A percentile compares a stretch with the other conserved stretches of the same genome.
Evolutionary conservation across 1,140 invertebrate genomes (phyloP).

Genomic region (Bicyclus anynana): DNA sequence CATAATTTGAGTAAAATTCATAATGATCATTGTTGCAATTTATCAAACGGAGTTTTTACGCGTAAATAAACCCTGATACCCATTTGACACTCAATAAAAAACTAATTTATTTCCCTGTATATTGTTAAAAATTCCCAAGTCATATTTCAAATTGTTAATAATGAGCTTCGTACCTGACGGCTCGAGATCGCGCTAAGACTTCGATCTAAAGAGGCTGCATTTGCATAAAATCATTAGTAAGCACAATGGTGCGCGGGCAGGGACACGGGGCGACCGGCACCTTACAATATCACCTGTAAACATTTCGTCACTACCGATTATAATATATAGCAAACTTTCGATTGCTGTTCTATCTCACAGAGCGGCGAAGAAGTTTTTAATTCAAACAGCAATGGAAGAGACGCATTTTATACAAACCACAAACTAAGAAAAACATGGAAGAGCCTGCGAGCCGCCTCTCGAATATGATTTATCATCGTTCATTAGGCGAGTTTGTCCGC

Average conservation of each 20-base stretch:
- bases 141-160: slow-evolving; percentile 76
- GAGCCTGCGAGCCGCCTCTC: slow-evolving; percentile 64
- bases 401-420: slow-evolving; percentile 14
- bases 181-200: slow-evolving; percentile 75
- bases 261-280: slow-evolving; percentile 67
- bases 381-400: slow-evolving; percentile 38
- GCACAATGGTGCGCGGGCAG: slow-evolving; percentile 73
- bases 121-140: slow-evolving; percentile 67
- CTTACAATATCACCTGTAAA: slow-evolving; percentile 58
- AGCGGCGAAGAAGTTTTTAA: neutral
- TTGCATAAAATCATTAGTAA: slow-evolving; percentile 78
- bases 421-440: slow-evolving; percentile 50
- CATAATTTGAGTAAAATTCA: neutral
- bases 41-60: slow-evolving; percentile 6
- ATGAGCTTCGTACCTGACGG: slow-evolving; percentile 74
- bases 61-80: slow-evolving; percentile 27
- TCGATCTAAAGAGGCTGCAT: slow-evolving; percentile 75
- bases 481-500: slow-evolving; percentile 76
- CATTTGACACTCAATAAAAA: slow-evolving; percentile 51
- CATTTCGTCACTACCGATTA: slow-evolving; percentile 30
- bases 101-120: slow-evolving; percentile 56
- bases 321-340: slow-evolving; percentile 16
- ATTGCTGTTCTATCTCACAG: slow-evolving; percentile 29
- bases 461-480: slow-evolving; percentile 77
- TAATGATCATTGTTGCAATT: slow-evolving; percentile 1